A percentile compares a stretch with the other conserved stretches of the same genome.
These are phyloP conservation scores for Ataeniobius toweri DNA, from an alignment of 2,797 vertebrate species.

Conservation along the genomic window DNA sequence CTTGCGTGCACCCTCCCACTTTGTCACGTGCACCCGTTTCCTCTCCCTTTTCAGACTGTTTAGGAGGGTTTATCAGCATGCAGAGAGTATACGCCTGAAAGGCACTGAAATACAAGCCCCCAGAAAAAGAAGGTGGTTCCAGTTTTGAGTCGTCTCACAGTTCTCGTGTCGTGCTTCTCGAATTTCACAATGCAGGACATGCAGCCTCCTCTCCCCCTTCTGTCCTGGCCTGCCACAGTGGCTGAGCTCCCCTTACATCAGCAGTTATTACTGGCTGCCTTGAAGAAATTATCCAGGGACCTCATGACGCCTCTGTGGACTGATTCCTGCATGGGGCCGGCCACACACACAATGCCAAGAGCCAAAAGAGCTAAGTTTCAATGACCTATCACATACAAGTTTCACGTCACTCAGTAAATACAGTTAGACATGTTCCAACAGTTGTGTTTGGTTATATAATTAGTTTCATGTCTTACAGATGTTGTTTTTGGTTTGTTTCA, in stretches of 20 bases:
- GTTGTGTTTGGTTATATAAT: constrained; percentile 63
- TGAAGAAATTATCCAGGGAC: constrained; percentile 69
- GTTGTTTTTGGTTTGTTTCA: constrained; percentile 47
- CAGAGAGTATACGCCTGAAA: constrained; percentile 43
- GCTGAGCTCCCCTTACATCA: constrained; percentile 59
- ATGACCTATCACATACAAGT: constrained; percentile 51
- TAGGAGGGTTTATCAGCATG: constrained; percentile 70
- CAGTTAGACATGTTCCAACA: constrained; percentile 61
- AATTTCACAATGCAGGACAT: constrained; percentile 71
- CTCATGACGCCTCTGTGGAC: constrained; percentile 61
- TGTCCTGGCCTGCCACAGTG: constrained; percentile 56
- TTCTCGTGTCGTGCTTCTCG: constrained; percentile 51
- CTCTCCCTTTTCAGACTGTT: constrained; percentile 44
- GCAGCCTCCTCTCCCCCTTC: constrained; percentile 27
- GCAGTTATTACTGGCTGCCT: constrained; percentile 63
- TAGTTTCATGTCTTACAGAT: constrained; percentile 50
- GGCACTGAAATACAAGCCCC: constrained; percentile 43
- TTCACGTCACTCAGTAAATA: constrained; percentile 47
- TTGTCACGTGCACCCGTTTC: constrained; percentile 67
- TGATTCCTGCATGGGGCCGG: constrained; percentile 53
- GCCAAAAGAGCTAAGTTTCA: constrained; percentile 47
- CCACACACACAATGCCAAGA: constrained; percentile 43
- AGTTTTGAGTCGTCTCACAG: constrained; percentile 52
- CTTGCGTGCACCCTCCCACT: constrained; percentile 56
- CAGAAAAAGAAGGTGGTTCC: constrained; percentile 64